These are phyloP conservation scores for Nematopogon swammerdamellus DNA, from an alignment of 2,888 invertebrate species.

Conservation along the genomic window DNA sequence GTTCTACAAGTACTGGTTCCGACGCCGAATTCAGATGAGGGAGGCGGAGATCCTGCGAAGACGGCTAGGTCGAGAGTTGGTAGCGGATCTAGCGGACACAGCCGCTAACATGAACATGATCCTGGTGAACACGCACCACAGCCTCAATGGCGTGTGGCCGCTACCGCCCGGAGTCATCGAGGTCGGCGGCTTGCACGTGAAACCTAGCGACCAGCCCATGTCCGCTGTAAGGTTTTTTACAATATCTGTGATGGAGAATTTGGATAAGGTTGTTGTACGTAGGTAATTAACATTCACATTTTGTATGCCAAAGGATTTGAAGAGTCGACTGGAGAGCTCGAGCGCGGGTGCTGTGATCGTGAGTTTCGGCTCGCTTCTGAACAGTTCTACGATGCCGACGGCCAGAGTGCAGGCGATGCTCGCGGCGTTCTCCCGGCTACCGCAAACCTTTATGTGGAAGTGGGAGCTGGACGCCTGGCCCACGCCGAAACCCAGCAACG, in stretches of 20 bases:
- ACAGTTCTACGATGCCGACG: constrained; percentile 56
- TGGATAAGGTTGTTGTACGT: too few relatives aligned
- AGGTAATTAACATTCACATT: too few relatives aligned
- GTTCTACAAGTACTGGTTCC: constrained; percentile 19
- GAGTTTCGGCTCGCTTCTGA: constrained; percentile 70
- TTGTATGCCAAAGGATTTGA: too few relatives aligned
- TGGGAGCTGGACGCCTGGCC: too few relatives aligned
- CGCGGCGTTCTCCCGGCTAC: constrained; percentile 41
- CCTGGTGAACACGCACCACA: constrained; percentile 44
- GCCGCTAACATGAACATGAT: constrained; percentile 38
- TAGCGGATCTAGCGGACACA: constrained; percentile 24
- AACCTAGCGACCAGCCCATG: constrained; percentile 17
- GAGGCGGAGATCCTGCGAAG: constrained; percentile 25
- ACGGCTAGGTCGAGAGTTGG: constrained; percentile 26
- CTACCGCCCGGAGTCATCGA: constrained; percentile 42
- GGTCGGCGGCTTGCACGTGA: constrained; percentile 49
- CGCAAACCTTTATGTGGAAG: too few relatives aligned
- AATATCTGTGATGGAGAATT: too few relatives aligned
- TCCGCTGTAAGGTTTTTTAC: constrained; percentile 9
- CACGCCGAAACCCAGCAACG: too few relatives aligned
- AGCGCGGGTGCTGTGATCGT: constrained; percentile 63
- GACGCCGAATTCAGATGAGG: constrained; percentile 17
- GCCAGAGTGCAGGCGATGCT: constrained; percentile 53
- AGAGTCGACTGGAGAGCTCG: constrained; percentile 56
- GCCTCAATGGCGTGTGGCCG: constrained; percentile 33